Base-by-base conservation (phyloP, 2,888 invertebrate genomes). In the Acrobasis consociella region DNA sequence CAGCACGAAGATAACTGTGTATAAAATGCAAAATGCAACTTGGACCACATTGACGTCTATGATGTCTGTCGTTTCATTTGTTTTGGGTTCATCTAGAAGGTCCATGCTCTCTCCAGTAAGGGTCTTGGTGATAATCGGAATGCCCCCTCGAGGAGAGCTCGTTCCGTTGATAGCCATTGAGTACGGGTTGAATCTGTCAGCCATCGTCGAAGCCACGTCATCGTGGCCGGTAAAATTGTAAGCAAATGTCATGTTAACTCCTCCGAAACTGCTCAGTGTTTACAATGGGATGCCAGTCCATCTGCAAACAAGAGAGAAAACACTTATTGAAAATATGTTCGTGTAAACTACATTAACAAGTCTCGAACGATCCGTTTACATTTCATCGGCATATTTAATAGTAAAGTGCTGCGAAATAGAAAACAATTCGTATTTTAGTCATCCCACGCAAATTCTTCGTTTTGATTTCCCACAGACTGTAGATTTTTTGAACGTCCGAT, bases 1-100 rank as follows among this genome's bases (percentile, higher is more conserved):
- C 13, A 97, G 89, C 0, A 96, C 90, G 82, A 98, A 98, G 64
- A 98, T 97, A 9, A 95, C 88, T 2, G 94, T 92, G 85, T 98
- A 98, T 42, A 97, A 89, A 64, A 95, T 90, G 75, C 95, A 96
- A 81, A 97, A 97, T 58, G 95, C 87, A 11, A 95, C 94, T 89
- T 97, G 96, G 5, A 97, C 95, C 0, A 93, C 83, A 67, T 94
- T 93, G 67, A 95, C 93, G 68, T 95, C 94, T 65, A 95, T 95
- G 50, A 95, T 92, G 73, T 95, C 94, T 15, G 83, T 81, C 3
- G 91, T 89, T 69, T 85, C 86, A 67, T 92, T 93, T 8, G 39
- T 56, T 81, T 83, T 89, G 0, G 88, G 86, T 39, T 90, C 90
- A 37, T 91, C 89, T 59, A 92, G 76, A n/a, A 89, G 74, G 73